A percentile compares a stretch with the other conserved stretches of the same genome.
phyloP scores from a whole-genome alignment of 2,888 invertebrate genomes.

The Dermolepida albohirtum region DNA sequence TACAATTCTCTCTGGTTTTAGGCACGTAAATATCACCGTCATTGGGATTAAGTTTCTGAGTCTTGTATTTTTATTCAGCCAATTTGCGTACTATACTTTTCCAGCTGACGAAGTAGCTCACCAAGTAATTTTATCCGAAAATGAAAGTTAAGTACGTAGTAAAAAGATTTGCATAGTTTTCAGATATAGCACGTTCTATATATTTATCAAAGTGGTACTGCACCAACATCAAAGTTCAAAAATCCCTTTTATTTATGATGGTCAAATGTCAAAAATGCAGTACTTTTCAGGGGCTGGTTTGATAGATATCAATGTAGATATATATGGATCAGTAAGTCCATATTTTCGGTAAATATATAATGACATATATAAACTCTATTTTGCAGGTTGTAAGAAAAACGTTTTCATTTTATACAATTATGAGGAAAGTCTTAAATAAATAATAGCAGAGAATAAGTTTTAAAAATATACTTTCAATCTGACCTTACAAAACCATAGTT shows the following conservation, averaged over 20 bases:
- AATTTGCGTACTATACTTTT: constrained; percentile 34
- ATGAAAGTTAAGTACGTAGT: too few species aligned
- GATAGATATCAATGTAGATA: constrained; percentile 25
- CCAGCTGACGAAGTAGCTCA: constrained; percentile 30
- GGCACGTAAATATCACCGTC: neutral
- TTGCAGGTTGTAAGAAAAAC: neutral
- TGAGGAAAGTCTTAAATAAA: neutral
- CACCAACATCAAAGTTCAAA: constrained; percentile 8
- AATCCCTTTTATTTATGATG: constrained; percentile 32
- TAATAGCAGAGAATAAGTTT: too few species aligned
- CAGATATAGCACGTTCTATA: constrained; percentile 10
- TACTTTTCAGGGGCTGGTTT: constrained; percentile 33
- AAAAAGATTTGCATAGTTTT: neutral
- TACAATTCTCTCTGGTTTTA: too few species aligned
- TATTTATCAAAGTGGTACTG: constrained; percentile 37
- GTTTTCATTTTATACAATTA: constrained; percentile 6
- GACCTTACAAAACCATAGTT: too few species aligned
- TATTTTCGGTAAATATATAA: too few species aligned
- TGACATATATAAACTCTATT: too few species aligned
- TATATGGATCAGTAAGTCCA: constrained; percentile 29
- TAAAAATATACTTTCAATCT: too few species aligned
- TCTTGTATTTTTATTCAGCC: constrained; percentile 9
- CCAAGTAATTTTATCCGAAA: neutral
- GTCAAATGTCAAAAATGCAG: constrained; percentile 15
- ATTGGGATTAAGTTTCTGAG: neutral